phyloP scores from a whole-genome alignment of 2,113 vertebrate species.

The Eurystomus gularis region DNA sequence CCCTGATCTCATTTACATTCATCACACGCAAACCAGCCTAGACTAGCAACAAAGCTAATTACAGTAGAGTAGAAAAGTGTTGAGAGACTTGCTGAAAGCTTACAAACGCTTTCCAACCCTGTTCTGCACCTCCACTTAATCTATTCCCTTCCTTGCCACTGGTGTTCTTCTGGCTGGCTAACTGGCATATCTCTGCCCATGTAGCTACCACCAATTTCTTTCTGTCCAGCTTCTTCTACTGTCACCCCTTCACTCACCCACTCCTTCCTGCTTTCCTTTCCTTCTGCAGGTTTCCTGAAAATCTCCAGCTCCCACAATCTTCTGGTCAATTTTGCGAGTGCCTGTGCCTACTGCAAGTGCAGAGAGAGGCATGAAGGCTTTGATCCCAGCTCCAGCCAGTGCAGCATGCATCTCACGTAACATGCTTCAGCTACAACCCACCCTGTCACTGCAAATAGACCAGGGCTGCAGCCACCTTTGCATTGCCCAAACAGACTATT shows the following conservation, averaged over 20 bases:
- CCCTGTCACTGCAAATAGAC: background rate
- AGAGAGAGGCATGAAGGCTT: background rate
- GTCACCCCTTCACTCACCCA: background rate
- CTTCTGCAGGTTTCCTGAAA: background rate
- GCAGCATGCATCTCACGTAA: rapidly evolving
- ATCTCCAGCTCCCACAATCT: background rate
- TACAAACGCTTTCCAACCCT: background rate
- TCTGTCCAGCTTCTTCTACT: background rate
- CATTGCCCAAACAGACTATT: background rate
- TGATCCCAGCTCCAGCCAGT: rapidly evolving
- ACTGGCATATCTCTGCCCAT: background rate
- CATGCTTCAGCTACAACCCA: background rate
- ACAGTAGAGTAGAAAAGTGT: background rate
- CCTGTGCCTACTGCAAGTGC: background rate
- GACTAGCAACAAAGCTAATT: background rate
- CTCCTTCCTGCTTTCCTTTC: background rate
- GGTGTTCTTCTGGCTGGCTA: background rate
- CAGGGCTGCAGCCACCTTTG: background rate
- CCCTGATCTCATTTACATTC: background rate
- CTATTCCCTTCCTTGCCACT: background rate
- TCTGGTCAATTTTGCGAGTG: background rate
- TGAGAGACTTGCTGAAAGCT: background rate
- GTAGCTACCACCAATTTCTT: rapidly evolving
- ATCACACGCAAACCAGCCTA: background rate
- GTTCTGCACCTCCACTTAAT: background rate